A percentile compares a stretch with the other conserved stretches of the same genome.
phyloP scores from a whole-genome alignment of 1,140 invertebrate species.

The Augochlora pura region DNA sequence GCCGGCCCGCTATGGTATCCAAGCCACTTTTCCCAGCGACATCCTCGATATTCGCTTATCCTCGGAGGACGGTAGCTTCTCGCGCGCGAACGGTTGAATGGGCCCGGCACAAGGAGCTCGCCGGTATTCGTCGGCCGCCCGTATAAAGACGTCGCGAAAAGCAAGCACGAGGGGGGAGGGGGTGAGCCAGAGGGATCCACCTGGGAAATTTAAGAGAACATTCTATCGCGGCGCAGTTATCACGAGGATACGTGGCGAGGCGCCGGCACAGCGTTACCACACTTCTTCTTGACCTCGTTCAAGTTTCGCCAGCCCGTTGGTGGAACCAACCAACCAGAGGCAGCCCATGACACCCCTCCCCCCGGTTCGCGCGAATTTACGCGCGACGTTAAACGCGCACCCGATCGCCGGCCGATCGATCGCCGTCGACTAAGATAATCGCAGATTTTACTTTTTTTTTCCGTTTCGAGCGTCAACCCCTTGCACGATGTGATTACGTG shows the following conservation, averaged over 20 bases:
- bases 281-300: constrained; percentile 52
- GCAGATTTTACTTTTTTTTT: background rate
- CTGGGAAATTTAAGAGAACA: constrained; percentile 68
- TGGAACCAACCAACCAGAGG: no score
- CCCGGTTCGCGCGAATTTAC: constrained; percentile 22
- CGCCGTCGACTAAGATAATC: background rate
- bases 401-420: constrained; percentile 16
- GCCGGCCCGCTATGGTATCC: no score
- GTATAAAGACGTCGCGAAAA: constrained; percentile 65
- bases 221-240: constrained; percentile 65
- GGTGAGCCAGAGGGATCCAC: constrained; percentile 59
- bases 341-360: no score
- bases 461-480: background rate
- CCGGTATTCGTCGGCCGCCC: constrained; percentile 50
- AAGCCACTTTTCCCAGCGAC: constrained; percentile 52
- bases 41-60: constrained; percentile 63
- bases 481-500: no score
- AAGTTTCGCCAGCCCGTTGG: constrained; percentile 9
- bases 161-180: constrained; percentile 54
- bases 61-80: constrained; percentile 56
- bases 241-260: constrained; percentile 58
- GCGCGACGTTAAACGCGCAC: constrained; percentile 11
- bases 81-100: constrained; percentile 57
- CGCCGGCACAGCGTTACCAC: constrained; percentile 38
- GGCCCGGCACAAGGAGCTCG: constrained; percentile 35